These are phyloP conservation scores for Colossoma macropomum DNA, from an alignment of 2,113 vertebrate species.

Conservation along the genomic window DNA sequence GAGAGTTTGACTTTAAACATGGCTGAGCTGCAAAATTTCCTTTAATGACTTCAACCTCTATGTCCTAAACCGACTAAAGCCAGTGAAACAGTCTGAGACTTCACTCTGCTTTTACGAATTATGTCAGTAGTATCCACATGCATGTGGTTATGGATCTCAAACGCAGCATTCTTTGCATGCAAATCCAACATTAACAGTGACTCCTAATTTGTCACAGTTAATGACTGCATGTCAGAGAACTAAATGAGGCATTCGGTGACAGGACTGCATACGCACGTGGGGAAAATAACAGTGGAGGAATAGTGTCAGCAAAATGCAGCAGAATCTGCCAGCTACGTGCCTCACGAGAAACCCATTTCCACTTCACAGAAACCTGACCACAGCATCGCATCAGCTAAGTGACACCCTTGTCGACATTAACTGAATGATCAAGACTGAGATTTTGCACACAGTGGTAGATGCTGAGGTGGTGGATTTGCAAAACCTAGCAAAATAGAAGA, in stretches of 20 bases:
- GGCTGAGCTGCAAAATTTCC: neutral
- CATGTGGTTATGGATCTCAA: neutral
- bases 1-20: slow-evolving; percentile 25
- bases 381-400: slow-evolving; percentile 9
- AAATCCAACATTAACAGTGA: neutral
- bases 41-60: slow-evolving; percentile 16
- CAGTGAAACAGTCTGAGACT: neutral
- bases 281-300: slow-evolving; percentile 36
- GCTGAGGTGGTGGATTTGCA: slow-evolving; percentile 25
- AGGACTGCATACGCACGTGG: slow-evolving; percentile 21
- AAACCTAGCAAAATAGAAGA: neutral
- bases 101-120: neutral
- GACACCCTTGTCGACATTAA: neutral
- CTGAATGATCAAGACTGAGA: slow-evolving; percentile 18
- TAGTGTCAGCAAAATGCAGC: slow-evolving; percentile 32
- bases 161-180: neutral
- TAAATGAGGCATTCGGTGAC: slow-evolving; percentile 15
- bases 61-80: neutral
- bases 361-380: slow-evolving; percentile 46
- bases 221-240: slow-evolving; percentile 10
- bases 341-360: slow-evolving; percentile 67
- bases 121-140: neutral
- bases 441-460: neutral
- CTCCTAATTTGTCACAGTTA: slow-evolving; percentile 19
- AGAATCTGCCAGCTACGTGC: slow-evolving; percentile 54